Evolutionary conservation across 1,140 invertebrate genomes (phyloP).

Genomic region (Drosophila albomicans): DNA sequence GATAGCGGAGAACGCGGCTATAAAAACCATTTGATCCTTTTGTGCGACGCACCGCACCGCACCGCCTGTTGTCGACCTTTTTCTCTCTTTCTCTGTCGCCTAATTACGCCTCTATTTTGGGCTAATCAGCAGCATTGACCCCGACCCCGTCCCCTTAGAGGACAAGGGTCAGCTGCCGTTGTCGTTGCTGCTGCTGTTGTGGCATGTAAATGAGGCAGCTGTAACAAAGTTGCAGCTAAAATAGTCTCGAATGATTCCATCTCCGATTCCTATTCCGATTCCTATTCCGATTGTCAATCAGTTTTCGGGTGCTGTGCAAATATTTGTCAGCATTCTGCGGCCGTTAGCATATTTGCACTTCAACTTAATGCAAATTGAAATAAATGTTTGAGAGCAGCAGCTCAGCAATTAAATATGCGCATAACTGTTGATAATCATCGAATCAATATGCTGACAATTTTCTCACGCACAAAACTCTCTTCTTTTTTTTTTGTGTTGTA

Average conservation of each 20-base stretch:
- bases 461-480: conserved; percentile 63
- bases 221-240: conserved; percentile 5
- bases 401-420: conserved; percentile 75
- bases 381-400: conserved; percentile 39
- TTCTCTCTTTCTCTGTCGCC: conserved; percentile 48
- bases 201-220: conserved; percentile 47
- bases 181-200: conserved; percentile 10
- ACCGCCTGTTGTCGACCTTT: conserved; percentile 45
- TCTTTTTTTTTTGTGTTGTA: conserved; percentile 17
- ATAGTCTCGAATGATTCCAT: background rate
- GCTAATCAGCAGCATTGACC: conserved; percentile 61
- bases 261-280: background rate
- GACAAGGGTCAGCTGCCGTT: conserved; percentile 55
- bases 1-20: conserved; percentile 59
- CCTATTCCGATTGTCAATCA: conserved; percentile 57
- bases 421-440: conserved; percentile 81
- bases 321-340: conserved; percentile 64
- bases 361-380: conserved; percentile 57
- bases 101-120: conserved; percentile 75
- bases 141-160: conserved; percentile 9
- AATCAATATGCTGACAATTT: conserved; percentile 83
- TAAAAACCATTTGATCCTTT: conserved; percentile 75
- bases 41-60: conserved; percentile 24
- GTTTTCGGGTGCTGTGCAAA: conserved; percentile 67
- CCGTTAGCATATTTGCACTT: conserved; percentile 66